These are phyloP conservation scores for Sylvietta virens DNA, from an alignment of 2,113 vertebrate genomes.

Conservation along the genomic window DNA sequence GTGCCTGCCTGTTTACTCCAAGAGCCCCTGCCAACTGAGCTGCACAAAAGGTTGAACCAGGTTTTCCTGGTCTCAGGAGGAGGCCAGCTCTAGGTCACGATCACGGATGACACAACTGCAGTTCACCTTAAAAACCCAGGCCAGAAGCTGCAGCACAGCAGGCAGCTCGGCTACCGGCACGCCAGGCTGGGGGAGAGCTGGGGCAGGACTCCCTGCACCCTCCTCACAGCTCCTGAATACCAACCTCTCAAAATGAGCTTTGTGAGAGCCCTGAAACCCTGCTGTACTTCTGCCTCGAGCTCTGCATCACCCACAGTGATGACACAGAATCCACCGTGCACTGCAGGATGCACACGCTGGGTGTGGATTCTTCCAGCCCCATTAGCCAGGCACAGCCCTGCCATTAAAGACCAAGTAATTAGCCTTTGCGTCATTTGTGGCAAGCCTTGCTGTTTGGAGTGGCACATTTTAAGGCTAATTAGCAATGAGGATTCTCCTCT, in stretches of 20 bases:
- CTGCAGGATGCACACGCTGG: slow-evolving; percentile 45
- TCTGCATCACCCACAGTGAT: not conserved
- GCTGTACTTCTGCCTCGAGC: not conserved
- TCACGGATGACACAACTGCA: not conserved
- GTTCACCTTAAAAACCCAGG: not conserved
- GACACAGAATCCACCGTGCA: slow-evolving; percentile 28
- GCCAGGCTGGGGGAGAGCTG: accelerated
- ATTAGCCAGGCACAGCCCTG: slow-evolving; percentile 31
- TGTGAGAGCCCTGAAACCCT: not conserved
- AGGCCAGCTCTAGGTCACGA: not conserved
- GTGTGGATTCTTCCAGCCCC: slow-evolving; percentile 38
- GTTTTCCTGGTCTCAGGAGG: not conserved
- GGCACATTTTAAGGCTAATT: slow-evolving; percentile 40
- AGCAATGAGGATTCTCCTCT: slow-evolving; percentile 38
- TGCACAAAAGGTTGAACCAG: not conserved
- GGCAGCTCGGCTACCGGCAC: accelerated
- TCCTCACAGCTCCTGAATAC: not conserved
- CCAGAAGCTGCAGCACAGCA: not conserved
- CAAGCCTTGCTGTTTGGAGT: slow-evolving; percentile 42
- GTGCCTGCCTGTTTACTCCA: not conserved
- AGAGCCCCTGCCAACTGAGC: not conserved
- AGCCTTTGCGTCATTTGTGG: slow-evolving; percentile 46
- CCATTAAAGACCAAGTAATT: slow-evolving; percentile 49
- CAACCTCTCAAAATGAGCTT: not conserved
- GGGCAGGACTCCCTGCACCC: not conserved